These are phyloP conservation scores for Melanogrammus aeglefinus DNA, from an alignment of 2,797 vertebrate genomes.

Conservation along the genomic window DNA sequence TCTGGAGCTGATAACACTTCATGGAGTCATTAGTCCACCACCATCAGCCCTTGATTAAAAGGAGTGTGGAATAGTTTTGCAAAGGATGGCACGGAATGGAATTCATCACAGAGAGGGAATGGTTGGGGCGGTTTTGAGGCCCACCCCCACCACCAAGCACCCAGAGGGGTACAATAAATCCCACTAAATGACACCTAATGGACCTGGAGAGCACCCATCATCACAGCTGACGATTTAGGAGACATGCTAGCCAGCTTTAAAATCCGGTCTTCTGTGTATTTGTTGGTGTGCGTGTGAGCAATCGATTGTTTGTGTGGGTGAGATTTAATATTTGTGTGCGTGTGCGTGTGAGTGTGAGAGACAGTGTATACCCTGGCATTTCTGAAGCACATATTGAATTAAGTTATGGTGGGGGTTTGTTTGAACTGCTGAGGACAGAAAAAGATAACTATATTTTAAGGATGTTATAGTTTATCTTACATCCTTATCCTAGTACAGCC, in stretches of 20 bases:
- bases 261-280: conserved; percentile 22
- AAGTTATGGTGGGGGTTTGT: conserved; percentile 1
- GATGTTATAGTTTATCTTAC: background rate
- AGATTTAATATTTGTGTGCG: conserved; percentile 1
- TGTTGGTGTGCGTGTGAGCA: background rate
- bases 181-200: conserved; percentile 53
- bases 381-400: conserved; percentile 1
- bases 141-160: background rate
- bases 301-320: conserved; percentile 12
- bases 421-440: conserved; percentile 1
- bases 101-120: conserved; percentile 39
- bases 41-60: conserved; percentile 34
- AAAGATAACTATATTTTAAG: background rate
- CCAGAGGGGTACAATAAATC: conserved; percentile 47
- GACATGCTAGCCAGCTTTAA: conserved; percentile 34
- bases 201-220: conserved; percentile 49
- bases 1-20: conserved; percentile 21
- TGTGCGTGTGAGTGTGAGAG: conserved; percentile 7
- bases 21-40: conserved; percentile 15
- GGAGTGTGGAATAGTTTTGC: conserved; percentile 32
- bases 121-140: conserved; percentile 25
- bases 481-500: background rate
- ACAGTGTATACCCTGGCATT: background rate
- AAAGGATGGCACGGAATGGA: conserved; percentile 34
- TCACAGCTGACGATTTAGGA: conserved; percentile 44